These are phyloP conservation scores for Eleutherodactylus coqui DNA, from an alignment of 2,797 vertebrate species.

Conservation along the genomic window DNA sequence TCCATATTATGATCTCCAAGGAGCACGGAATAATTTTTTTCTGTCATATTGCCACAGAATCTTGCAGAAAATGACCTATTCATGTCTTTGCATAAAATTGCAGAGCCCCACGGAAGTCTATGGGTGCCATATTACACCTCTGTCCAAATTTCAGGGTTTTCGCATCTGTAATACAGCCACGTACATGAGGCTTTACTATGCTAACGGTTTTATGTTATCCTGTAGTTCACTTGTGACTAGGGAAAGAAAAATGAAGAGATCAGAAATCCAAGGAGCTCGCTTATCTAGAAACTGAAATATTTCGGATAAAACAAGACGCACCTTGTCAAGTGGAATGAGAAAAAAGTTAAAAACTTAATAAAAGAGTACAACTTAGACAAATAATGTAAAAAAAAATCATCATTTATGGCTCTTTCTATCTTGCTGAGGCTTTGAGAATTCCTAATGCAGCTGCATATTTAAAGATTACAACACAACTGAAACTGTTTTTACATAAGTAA, in stretches of 20 bases:
- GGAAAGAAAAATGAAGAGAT: neutral
- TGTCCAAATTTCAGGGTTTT: too few species aligned
- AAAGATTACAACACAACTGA: slow-evolving; percentile 25
- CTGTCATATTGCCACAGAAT: too few species aligned
- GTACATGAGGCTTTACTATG: neutral
- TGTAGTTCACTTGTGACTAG: neutral
- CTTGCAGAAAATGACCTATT: too few species aligned
- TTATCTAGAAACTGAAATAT: neutral
- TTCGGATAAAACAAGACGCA: neutral
- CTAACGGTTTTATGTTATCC: neutral
- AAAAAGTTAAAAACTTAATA: neutral
- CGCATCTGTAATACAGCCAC: too few species aligned
- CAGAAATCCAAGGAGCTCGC: neutral
- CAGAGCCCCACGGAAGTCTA: too few species aligned
- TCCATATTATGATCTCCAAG: too few species aligned
- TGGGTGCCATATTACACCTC: too few species aligned
- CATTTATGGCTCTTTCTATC: neutral
- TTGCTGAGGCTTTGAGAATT: slow-evolving; percentile 2
- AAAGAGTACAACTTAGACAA: neutral
- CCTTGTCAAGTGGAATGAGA: neutral
- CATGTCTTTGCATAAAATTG: too few species aligned
- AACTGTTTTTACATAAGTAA: slow-evolving; percentile 20
- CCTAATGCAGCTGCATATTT: neutral
- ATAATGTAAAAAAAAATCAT: neutral
- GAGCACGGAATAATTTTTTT: too few species aligned